These are phyloP conservation scores for Siniperca obscura DNA, from an alignment of 2,797 vertebrate species.

Conservation along the genomic window DNA sequence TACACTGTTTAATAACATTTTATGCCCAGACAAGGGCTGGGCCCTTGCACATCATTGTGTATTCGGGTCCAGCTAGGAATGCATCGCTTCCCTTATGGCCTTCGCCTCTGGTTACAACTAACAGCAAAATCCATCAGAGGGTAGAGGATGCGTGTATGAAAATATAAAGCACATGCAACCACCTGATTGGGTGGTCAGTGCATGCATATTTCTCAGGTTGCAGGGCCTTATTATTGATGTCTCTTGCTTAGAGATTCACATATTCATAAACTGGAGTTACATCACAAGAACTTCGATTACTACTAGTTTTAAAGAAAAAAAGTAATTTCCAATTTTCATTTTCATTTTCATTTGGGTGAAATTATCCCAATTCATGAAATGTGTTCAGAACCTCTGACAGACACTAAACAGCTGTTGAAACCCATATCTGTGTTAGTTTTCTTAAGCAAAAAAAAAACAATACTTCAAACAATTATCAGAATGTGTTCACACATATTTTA, in stretches of 20 bases:
- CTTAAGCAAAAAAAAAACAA: neutral
- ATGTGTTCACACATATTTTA: neutral
- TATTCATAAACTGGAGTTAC: neutral
- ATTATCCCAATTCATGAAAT: neutral
- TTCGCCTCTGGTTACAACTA: conserved; percentile 21
- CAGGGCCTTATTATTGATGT: conserved; percentile 7
- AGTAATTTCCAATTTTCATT: neutral
- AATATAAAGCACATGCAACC: conserved; percentile 22
- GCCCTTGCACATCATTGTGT: conserved; percentile 10
- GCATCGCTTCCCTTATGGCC: conserved; percentile 20
- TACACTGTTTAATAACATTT: conserved; percentile 15
- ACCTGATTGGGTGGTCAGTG: conserved; percentile 25
- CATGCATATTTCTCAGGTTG: conserved; percentile 13
- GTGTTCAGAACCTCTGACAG: neutral
- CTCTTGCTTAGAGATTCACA: neutral
- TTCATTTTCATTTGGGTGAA: neutral
- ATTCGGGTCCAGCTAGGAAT: conserved; percentile 19
- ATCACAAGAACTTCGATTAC: neutral
- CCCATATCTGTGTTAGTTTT: neutral
- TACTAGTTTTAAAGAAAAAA: neutral
- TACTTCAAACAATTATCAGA: too few relatives aligned
- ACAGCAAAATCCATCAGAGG: conserved; percentile 32
- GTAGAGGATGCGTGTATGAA: conserved; percentile 24
- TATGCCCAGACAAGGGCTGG: neutral
- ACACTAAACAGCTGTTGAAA: neutral